Conservation (phyloP, 2,113 vertebrate genomes). For the Hydropotes inermis region DNA sequence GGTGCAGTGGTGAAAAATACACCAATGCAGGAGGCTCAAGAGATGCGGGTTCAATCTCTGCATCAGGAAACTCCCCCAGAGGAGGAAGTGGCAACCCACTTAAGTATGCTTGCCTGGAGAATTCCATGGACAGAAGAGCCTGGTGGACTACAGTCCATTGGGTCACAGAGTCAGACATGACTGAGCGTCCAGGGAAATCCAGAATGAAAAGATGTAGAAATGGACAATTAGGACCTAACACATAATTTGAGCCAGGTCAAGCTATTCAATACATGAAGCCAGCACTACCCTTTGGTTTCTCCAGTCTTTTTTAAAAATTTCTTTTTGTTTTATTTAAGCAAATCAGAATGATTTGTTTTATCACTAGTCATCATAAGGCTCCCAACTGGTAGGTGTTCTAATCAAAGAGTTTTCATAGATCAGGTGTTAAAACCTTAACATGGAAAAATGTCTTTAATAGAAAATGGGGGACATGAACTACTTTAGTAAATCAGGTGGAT, state of each 20-base stretch:
- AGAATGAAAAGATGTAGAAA: background rate
- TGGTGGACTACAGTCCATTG: background rate
- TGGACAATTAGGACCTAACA: background rate
- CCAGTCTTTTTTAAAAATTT: background rate
- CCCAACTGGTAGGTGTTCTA: background rate
- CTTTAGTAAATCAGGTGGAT: background rate
- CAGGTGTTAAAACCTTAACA: background rate
- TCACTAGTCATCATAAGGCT: background rate
- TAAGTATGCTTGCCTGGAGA: background rate
- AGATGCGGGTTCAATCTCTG: background rate
- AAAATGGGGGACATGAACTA: background rate
- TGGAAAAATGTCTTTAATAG: background rate
- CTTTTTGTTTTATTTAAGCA: background rate
- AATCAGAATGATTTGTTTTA: background rate
- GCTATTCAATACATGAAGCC: background rate
- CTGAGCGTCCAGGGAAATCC: background rate
- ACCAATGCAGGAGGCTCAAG: background rate
- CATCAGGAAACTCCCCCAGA: background rate
- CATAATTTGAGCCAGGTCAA: background rate
- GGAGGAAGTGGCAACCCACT: background rate
- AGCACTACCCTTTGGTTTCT: background rate
- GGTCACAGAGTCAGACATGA: background rate
- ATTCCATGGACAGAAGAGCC: background rate
- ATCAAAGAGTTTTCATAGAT: background rate
- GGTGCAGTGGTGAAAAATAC: background rate